Conservation (phyloP, 2,888 invertebrate genomes). For the Caradrina clavipalpis region DNA sequence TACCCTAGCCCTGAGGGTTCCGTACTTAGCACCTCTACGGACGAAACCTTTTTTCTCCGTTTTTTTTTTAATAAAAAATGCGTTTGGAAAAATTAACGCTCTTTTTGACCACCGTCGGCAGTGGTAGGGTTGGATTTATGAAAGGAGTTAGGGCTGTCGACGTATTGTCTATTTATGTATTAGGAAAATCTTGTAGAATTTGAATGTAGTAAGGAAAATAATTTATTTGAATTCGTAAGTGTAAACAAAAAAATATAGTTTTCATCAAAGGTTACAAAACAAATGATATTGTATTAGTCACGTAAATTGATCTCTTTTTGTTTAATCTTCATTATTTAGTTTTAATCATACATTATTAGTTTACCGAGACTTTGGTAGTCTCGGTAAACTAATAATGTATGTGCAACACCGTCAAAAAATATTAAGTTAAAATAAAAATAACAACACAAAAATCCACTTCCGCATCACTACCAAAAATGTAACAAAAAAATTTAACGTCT, state of each 20-base stretch:
- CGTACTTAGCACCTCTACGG: slow-evolving; percentile 84
- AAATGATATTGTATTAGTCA: background rate
- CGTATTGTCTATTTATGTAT: background rate
- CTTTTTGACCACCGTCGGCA: slow-evolving; percentile 67
- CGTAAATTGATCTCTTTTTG: background rate
- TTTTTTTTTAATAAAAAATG: slow-evolving; percentile 64
- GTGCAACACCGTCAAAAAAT: background rate
- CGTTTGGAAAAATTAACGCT: slow-evolving; percentile 67
- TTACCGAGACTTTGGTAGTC: background rate
- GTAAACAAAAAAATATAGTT: background rate
- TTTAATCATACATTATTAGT: background rate
- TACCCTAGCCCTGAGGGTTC: slow-evolving; percentile 72
- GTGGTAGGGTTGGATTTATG: slow-evolving; percentile 70
- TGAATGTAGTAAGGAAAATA: background rate
- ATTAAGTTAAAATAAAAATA: slow-evolving; percentile 45
- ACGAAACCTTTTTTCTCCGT: slow-evolving; percentile 42
- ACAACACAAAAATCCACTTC: slow-evolving; percentile 49
- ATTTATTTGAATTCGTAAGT: too few relatives aligned
- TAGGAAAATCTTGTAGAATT: background rate
- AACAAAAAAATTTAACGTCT: slow-evolving; percentile 58
- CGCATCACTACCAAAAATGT: slow-evolving; percentile 45
- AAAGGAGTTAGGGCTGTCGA: slow-evolving; percentile 68
- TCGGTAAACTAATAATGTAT: too few relatives aligned
- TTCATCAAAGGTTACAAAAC: too few relatives aligned
- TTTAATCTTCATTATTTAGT: background rate